A percentile compares a stretch with the other conserved stretches of the same genome.
Evolutionary conservation across 2,113 vertebrate species (phyloP).

Genomic region (Onychostruthus taczanowskii): DNA sequence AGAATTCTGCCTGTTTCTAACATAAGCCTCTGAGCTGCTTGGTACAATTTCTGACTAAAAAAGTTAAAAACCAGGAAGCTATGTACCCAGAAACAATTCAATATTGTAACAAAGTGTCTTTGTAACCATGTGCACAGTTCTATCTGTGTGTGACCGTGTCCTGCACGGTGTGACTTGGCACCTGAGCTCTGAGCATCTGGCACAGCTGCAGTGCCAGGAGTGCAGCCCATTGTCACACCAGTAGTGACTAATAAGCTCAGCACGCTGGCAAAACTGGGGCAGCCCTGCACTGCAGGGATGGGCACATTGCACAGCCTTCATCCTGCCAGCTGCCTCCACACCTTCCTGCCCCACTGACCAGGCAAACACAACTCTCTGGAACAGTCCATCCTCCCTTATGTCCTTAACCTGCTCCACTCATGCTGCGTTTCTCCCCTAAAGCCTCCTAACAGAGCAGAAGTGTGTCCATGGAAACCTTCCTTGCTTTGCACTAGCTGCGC

Average conservation of each 20-base stretch:
- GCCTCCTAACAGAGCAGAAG: slow-evolving; percentile 31
- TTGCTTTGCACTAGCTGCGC: slow-evolving; percentile 30
- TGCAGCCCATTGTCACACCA: not conserved
- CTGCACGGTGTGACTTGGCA: not conserved
- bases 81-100: not conserved
- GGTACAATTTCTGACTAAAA: not conserved
- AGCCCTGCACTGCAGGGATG: not conserved
- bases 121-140: not conserved
- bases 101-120: not conserved
- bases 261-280: not conserved
- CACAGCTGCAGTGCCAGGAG: not conserved
- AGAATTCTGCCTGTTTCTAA: slow-evolving; percentile 30
- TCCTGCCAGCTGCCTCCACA: not conserved
- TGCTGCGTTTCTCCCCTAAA: slow-evolving; percentile 47
- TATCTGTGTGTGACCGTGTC: not conserved
- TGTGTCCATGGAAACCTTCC: slow-evolving; percentile 64
- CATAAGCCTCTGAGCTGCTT: not conserved
- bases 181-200: not conserved
- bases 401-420: slow-evolving; percentile 2
- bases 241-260: not conserved
- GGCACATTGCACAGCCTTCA: not conserved
- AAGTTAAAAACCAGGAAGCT: not conserved
- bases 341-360: not conserved
- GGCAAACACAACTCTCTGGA: not conserved
- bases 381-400: not conserved